These are phyloP conservation scores for Scopus umbretta DNA, from an alignment of 2,113 vertebrate genomes.

Conservation along the genomic window DNA sequence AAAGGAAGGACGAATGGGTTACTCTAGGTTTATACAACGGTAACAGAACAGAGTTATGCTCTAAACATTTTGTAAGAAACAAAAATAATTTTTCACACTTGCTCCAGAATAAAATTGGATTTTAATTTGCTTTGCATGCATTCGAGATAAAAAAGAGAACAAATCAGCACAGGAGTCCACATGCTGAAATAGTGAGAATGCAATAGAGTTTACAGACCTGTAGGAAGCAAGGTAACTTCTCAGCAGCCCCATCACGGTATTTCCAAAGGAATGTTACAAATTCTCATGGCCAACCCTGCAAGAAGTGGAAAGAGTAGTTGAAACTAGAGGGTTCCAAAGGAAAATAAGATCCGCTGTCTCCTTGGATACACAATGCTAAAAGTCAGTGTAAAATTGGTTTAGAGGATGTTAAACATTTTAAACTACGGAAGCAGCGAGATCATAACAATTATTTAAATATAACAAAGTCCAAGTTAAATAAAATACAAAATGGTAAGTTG, in stretches of 20 bases:
- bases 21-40: neutral
- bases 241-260: neutral
- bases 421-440: neutral
- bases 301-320: neutral
- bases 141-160: neutral
- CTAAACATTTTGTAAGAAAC: neutral
- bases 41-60: neutral
- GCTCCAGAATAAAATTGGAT: neutral
- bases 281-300: neutral
- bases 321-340: neutral
- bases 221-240: neutral
- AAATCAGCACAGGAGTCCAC: neutral
- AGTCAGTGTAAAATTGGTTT: neutral
- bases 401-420: constrained; percentile 6
- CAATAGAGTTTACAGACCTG: constrained; percentile 33
- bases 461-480: neutral
- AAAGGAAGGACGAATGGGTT: neutral
- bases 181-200: neutral
- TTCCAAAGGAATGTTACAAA: neutral
- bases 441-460: neutral
- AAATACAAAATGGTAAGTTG: neutral
- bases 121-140: neutral
- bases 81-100: neutral
- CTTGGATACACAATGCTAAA: neutral
- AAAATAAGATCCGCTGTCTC: neutral